Conservation (phyloP, 2,797 vertebrate genomes). For the Carcharodon carcharias region DNA sequence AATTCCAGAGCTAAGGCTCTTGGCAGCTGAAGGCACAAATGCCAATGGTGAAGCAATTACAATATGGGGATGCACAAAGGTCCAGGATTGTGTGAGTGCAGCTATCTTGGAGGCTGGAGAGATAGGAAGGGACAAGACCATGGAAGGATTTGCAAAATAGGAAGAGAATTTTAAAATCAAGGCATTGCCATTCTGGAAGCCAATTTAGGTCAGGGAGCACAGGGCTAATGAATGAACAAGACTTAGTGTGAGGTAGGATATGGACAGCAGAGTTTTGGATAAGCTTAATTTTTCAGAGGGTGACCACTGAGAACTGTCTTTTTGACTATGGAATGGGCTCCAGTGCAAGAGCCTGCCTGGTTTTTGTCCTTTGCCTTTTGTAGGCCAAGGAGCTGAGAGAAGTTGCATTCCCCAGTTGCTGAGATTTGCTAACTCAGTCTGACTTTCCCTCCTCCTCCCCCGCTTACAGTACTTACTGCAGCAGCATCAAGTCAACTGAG, state of each 20-base stretch:
- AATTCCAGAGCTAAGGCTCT: not conserved
- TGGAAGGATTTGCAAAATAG: not conserved
- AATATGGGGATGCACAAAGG: not conserved
- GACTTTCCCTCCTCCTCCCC: not conserved
- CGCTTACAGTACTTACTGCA: too few species aligned
- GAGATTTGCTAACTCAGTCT: not conserved
- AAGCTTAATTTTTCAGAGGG: not conserved
- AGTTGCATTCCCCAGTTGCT: not conserved
- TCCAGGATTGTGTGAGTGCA: not conserved
- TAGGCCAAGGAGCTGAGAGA: not conserved
- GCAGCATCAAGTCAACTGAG: too few species aligned
- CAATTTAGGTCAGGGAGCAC: not conserved
- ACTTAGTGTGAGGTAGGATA: not conserved
- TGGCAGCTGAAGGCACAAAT: too few species aligned
- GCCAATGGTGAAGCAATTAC: too few species aligned
- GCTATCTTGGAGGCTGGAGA: not conserved
- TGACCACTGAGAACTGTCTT: not conserved
- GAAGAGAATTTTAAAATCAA: not conserved
- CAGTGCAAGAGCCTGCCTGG: not conserved
- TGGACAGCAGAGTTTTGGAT: not conserved
- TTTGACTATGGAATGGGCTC: not conserved
- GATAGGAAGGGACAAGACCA: not conserved
- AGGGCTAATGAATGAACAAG: not conserved
- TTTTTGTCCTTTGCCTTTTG: not conserved
- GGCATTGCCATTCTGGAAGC: not conserved